phyloP scores from a whole-genome alignment of 2,113 vertebrate genomes.

The Petromus typicus region DNA sequence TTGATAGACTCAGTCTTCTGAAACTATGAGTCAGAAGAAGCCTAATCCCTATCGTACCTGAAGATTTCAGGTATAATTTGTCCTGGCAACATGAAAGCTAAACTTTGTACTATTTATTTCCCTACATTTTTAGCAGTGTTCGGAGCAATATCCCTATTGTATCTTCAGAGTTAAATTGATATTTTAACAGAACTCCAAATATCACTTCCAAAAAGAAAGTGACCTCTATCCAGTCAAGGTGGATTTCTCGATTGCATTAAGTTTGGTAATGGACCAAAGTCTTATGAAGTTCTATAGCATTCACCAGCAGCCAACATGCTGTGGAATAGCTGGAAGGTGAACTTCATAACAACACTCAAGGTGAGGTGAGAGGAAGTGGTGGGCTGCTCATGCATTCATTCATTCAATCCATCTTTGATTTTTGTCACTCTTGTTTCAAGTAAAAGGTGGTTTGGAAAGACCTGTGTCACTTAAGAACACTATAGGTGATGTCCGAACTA shows the following conservation, averaged over 20 bases:
- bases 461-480: background rate
- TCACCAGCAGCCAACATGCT: too few relatives aligned
- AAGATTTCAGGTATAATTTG: background rate
- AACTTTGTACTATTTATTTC: background rate
- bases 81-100: background rate
- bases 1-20: background rate
- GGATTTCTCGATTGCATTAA: background rate
- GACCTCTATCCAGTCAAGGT: background rate
- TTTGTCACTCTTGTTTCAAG: background rate
- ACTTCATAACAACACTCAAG: too few relatives aligned
- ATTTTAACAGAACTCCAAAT: background rate
- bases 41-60: background rate
- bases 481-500: background rate
- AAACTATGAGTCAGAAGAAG: background rate
- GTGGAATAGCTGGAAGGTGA: background rate
- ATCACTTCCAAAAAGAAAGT: background rate
- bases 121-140: background rate
- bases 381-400: background rate
- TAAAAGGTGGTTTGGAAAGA: background rate
- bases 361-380: background rate
- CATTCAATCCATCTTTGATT: background rate
- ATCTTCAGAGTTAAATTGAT: background rate
- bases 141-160: background rate
- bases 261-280: background rate
- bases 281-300: background rate